Base-by-base conservation (phyloP, 2,888 invertebrate genomes). In the Trichogramma dendrolimi region DNA sequence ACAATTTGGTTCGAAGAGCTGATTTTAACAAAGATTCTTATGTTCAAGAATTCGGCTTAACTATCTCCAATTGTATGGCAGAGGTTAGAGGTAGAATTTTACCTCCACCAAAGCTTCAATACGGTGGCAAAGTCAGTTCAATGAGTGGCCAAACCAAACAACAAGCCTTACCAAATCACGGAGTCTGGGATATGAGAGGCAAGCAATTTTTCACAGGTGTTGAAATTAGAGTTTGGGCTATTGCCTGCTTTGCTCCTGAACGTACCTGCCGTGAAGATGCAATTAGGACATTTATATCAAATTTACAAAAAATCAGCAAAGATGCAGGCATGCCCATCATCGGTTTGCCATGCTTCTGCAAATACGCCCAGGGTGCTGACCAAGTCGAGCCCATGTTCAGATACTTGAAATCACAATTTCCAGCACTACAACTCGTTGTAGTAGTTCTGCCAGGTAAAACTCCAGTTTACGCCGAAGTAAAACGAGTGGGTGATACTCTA, bases 351-450 rank as follows among this genome's bases (percentile, higher is more conserved):
- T 97, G 97, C 80, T 99, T 98, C 83, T 98, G 96, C 85, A 97
- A 98, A 85, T 99, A 99, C 80, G 99, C 99, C 53, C 97, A 96
- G 0, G 99, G 99, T 3, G 96, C 98, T 0, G 99, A 99, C 83
- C 99, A 99, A 81, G 99, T 92, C 73, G 95, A 99, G 81, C 98
- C 99, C n/a, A 99, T 99, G 98, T 99, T 99, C 81, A 90, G 97
- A 73, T 99, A 98, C 82, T 85, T 99, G 74, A 99, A 99, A 82
- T 92, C 93, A 69, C 94, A 95, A 42, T 99, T 97, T 81, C 90
- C 90, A 71, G 92, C 96, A 59, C 84, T 99, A 71, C 98, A 99
- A 81, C 85, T 99, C 44, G 96, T 99, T 6, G 96, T 97, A 11
- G 97, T 98, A 5, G 95, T 99, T 58, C 82, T 99, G 75, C 98